A percentile compares a stretch with the other conserved stretches of the same genome.
These are phyloP conservation scores for Salticus scenicus DNA, from an alignment of 2,888 invertebrate genomes.

Conservation along the genomic window DNA sequence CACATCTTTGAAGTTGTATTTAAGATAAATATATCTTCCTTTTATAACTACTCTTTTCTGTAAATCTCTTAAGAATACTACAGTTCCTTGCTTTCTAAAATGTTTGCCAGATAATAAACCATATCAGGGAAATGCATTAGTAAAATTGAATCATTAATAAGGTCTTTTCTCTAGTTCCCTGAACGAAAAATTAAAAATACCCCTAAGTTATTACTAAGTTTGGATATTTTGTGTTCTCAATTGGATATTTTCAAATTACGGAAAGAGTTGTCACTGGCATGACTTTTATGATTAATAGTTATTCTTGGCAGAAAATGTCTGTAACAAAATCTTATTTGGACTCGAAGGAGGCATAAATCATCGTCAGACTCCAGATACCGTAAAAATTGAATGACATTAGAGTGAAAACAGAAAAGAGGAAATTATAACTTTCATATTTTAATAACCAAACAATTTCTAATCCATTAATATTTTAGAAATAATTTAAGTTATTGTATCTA, in stretches of 20 bases:
- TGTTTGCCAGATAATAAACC: background rate
- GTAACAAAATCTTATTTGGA: conserved; percentile 11
- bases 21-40: too few species aligned
- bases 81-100: background rate
- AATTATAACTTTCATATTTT: background rate
- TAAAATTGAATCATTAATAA: conserved; percentile 32
- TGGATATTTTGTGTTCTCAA: background rate
- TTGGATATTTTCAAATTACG: background rate
- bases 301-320: conserved; percentile 19
- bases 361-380: background rate
- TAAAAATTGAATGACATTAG: conserved; percentile 1
- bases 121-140: conserved; percentile 12
- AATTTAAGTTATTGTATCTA: too few species aligned
- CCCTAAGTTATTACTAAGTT: background rate
- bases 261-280: conserved; percentile 1
- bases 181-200: conserved; percentile 11
- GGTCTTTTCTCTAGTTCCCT: background rate
- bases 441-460: too few species aligned
- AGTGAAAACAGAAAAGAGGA: background rate
- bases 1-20: too few species aligned
- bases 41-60: too few species aligned
- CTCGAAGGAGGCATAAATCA: conserved; percentile 2
- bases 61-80: too few species aligned
- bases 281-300: conserved; percentile 1
- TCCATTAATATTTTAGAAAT: too few species aligned